Evolutionary conservation across 2,113 vertebrate genomes (phyloP).

Genomic region (Tor tambroides): DNA sequence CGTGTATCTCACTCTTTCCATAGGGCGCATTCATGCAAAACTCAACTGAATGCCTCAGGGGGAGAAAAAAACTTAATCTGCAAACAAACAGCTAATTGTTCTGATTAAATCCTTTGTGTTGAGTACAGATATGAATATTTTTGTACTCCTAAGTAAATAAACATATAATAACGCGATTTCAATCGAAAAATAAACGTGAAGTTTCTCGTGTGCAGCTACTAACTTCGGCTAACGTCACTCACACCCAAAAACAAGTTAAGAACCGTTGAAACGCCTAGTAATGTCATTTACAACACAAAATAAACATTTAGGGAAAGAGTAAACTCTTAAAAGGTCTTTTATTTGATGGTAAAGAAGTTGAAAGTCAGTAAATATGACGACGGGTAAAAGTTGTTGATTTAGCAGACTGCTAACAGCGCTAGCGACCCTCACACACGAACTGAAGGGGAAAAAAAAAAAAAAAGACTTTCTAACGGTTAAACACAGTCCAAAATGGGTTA

Average conservation of each 20-base stretch:
- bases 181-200: background rate
- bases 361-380: too few relatives aligned
- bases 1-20: background rate
- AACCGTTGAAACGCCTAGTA: background rate
- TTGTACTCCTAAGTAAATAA: background rate
- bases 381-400: slow-evolving; percentile 9
- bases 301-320: background rate
- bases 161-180: background rate
- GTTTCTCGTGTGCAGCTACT: background rate
- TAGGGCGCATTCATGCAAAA: background rate
- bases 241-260: background rate
- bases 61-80: slow-evolving; percentile 19
- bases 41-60: background rate
- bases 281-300: background rate
- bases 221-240: background rate
- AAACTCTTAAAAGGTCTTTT: background rate
- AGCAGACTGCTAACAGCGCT: slow-evolving; percentile 40
- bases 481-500: background rate
- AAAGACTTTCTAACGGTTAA: background rate
- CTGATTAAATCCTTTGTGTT: background rate
- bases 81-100: slow-evolving; percentile 37
- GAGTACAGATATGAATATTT: background rate
- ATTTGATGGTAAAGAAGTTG: background rate
- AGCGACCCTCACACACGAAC: slow-evolving; percentile 1
- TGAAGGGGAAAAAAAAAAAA: too few relatives aligned